These are phyloP conservation scores for Coregonus clupeaformis DNA, from an alignment of 2,113 vertebrate species.

Conservation along the genomic window DNA sequence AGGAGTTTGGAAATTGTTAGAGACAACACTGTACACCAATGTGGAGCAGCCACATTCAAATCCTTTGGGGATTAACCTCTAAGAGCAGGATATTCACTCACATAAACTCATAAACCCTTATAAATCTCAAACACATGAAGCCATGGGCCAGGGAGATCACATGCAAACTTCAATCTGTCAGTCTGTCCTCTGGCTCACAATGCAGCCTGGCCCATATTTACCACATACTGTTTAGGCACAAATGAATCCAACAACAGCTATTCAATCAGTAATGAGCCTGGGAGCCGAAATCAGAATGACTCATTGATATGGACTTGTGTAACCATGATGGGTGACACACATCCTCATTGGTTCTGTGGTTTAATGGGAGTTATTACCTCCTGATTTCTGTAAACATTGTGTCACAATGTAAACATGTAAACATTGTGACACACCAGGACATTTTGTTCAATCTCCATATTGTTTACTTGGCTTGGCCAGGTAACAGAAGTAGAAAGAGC, in stretches of 20 bases:
- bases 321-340: slow-evolving; percentile 15
- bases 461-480: slow-evolving; percentile 1
- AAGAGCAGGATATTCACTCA: slow-evolving; percentile 56
- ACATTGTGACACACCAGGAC: background rate
- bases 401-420: background rate
- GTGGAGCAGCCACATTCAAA: slow-evolving; percentile 41
- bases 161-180: slow-evolving; percentile 58
- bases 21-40: background rate
- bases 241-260: background rate
- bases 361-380: slow-evolving; percentile 18
- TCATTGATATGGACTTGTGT: slow-evolving; percentile 8
- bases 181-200: slow-evolving; percentile 20
- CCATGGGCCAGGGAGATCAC: background rate
- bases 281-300: background rate
- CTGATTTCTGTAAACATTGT: slow-evolving; percentile 26
- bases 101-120: slow-evolving; percentile 56
- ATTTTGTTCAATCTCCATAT: too few species aligned
- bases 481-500: slow-evolving; percentile 21
- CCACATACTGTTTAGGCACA: slow-evolving; percentile 5
- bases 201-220: background rate
- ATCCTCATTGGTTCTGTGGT: background rate
- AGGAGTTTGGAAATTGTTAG: slow-evolving; percentile 10
- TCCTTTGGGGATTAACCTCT: slow-evolving; percentile 63
- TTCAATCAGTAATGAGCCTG: slow-evolving; percentile 10
- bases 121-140: slow-evolving; percentile 54